Conservation (phyloP, 2,888 invertebrate species). For the Diarsia mendica region DNA sequence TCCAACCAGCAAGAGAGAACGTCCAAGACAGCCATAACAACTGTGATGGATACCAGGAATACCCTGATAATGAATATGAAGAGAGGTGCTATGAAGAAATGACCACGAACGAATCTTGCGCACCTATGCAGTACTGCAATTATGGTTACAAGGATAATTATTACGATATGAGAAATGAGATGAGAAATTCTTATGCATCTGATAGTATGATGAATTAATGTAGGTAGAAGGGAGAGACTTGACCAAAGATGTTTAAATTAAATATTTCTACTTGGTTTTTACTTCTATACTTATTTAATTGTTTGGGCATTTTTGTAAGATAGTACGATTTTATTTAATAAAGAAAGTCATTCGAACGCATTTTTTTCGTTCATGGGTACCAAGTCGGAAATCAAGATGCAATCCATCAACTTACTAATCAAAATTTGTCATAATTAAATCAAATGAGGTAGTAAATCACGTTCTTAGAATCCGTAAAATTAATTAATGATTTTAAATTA, state of each 20-base stretch:
- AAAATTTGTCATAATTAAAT: slow-evolving; percentile 17
- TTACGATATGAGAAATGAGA: slow-evolving; percentile 81
- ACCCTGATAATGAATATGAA: slow-evolving; percentile 84
- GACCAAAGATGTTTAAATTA: slow-evolving; percentile 30
- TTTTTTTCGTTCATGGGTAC: neutral
- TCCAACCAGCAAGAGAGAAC: slow-evolving; percentile 56
- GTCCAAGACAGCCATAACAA: slow-evolving; percentile 55
- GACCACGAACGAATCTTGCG: slow-evolving; percentile 73
- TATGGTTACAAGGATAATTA: slow-evolving; percentile 86
- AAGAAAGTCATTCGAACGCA: slow-evolving; percentile 11
- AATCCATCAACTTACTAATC: slow-evolving; percentile 25
- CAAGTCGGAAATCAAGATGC: neutral
- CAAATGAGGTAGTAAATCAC: slow-evolving; percentile 35
- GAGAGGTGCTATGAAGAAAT: slow-evolving; percentile 82
- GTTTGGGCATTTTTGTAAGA: slow-evolving; percentile 7
- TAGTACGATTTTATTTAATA: slow-evolving; percentile 25
- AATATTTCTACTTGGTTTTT: neutral
- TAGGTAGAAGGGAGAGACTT: slow-evolving; percentile 7
- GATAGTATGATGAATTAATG: slow-evolving; percentile 79
- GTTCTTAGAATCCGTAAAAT: slow-evolving; percentile 42
- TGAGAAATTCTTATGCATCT: slow-evolving; percentile 79
- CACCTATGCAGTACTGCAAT: slow-evolving; percentile 81
- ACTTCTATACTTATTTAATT: slow-evolving; percentile 6
- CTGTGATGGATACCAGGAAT: slow-evolving; percentile 79
- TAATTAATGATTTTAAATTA: slow-evolving; percentile 50